Base-by-base conservation (phyloP, 2,888 invertebrate genomes). In the Apodemia hepburni region DNA sequence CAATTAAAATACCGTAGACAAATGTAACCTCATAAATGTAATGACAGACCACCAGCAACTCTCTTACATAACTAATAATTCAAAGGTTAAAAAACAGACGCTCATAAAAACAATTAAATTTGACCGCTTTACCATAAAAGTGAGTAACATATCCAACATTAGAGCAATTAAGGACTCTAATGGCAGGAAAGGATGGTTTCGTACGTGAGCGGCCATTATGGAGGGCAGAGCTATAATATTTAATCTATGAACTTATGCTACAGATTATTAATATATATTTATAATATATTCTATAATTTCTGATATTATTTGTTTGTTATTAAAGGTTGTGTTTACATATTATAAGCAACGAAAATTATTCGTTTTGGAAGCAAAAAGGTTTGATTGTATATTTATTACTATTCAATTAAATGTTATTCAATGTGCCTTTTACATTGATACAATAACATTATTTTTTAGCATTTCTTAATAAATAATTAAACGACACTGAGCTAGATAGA, bases 71-170 rank as follows among this genome's bases (percentile, higher is more conserved):
- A 83, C 80, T 80, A 84, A 86, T 86, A 85, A 79, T 76, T 77
- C 75, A 73, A 70, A 71, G 66, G 71, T 80, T 75, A 78, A 85
- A 87, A 89, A 87, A 84, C 84, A 86, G 86, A 80, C 84, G 79
- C 79, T 79, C 88, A 85, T 90, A 87, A 89, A 90, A 87, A 87
- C 87, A 88, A 89, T 90, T 85, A 87, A 80, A 80, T 82, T 82
- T 84, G 87, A 85, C 88, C 90, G 87, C 87, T 78, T 85, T 86
- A 87, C 90, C 87, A 87, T 89, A 88, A 87, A 85, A 81, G 81
- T 84, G 81, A 84, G 84, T 85, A 87, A 85, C 88, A 84, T 79
- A 80, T 84, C 84, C 88, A 85, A 87, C 84, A 81, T 76, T 66
- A 79, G 82, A 82, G 83, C 85, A 88, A 90, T 90, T 88, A 89